A percentile compares a stretch with the other conserved stretches of the same genome.
Conservation (phyloP, 2,888 invertebrate species). For the Belgica antarctica region DNA sequence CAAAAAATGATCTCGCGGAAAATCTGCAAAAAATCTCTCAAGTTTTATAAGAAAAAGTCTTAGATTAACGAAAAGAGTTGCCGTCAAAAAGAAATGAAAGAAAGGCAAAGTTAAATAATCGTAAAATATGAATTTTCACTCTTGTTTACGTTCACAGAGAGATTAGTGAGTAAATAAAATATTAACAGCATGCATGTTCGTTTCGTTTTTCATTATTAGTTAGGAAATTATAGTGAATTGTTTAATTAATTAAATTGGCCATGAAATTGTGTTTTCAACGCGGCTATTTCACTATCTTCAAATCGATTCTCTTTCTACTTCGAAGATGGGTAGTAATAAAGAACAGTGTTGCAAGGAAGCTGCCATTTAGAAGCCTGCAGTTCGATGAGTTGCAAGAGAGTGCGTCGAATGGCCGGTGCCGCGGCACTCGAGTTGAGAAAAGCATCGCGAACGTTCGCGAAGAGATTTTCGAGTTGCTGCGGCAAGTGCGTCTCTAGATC, state of each 20-base stretch:
- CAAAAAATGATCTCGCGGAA: too few species aligned
- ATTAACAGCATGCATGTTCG: background rate
- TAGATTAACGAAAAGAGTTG: too few species aligned
- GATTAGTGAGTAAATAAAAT: too few species aligned
- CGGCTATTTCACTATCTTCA: background rate
- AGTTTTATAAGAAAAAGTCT: too few species aligned
- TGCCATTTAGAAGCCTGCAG: constrained; percentile 85
- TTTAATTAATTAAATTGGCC: constrained; percentile 10
- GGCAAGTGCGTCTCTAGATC: constrained; percentile 82
- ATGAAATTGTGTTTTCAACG: background rate
- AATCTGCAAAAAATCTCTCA: too few species aligned
- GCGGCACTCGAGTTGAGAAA: constrained; percentile 73
- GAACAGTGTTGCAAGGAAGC: constrained; percentile 70
- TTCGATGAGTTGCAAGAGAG: constrained; percentile 84
- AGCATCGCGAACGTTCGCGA: constrained; percentile 78
- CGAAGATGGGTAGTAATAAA: constrained; percentile 75
- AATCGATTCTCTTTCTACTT: constrained; percentile 21
- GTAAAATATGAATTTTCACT: background rate
- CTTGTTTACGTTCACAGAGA: background rate
- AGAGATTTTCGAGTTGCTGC: constrained; percentile 73
- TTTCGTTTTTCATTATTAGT: constrained; percentile 1
- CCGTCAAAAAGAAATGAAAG: too few species aligned
- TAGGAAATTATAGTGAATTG: background rate
- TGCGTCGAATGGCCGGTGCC: constrained; percentile 74
- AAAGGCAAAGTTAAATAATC: constrained; percentile 1